Conservation (phyloP, 1,140 invertebrate species). For the Drosophila nannoptera region DNA sequence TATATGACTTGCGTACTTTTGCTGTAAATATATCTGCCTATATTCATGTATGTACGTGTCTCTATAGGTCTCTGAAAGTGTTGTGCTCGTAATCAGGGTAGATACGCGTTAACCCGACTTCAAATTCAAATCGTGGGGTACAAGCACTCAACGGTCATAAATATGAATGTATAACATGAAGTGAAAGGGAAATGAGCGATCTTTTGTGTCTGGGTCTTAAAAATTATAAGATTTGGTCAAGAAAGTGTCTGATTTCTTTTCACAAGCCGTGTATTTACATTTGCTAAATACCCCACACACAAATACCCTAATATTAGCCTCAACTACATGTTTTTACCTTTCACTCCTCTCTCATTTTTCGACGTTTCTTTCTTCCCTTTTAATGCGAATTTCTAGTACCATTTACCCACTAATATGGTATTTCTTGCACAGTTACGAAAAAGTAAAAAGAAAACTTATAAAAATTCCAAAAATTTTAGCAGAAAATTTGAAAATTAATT, state of each 20-base stretch:
- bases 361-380: background rate
- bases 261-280: slow-evolving; percentile 8
- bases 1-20: slow-evolving; percentile 14
- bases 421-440: too few relatives aligned
- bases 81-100: background rate
- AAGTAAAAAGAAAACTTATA: too few relatives aligned
- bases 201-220: slow-evolving; percentile 31
- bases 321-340: slow-evolving; percentile 20
- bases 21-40: slow-evolving; percentile 1
- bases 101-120: background rate
- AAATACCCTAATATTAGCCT: background rate
- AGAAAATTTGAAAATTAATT: too few relatives aligned
- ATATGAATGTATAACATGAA: slow-evolving; percentile 19
- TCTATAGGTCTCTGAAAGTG: too few relatives aligned
- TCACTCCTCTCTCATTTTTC: slow-evolving; percentile 16
- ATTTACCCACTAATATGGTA: background rate
- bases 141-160: slow-evolving; percentile 15
- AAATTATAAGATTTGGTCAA: slow-evolving; percentile 37
- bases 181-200: slow-evolving; percentile 54
- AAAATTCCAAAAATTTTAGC: too few relatives aligned
- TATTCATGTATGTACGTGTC: too few relatives aligned
- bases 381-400: background rate
- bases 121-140: slow-evolving; percentile 14
- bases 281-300: slow-evolving; percentile 16
- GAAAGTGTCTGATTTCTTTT: slow-evolving; percentile 48